Evolutionary conservation across 2,888 invertebrate genomes (phyloP), one percentile per base, ranked within the genome.

Genomic region (Perithous albicinctus): DNA sequence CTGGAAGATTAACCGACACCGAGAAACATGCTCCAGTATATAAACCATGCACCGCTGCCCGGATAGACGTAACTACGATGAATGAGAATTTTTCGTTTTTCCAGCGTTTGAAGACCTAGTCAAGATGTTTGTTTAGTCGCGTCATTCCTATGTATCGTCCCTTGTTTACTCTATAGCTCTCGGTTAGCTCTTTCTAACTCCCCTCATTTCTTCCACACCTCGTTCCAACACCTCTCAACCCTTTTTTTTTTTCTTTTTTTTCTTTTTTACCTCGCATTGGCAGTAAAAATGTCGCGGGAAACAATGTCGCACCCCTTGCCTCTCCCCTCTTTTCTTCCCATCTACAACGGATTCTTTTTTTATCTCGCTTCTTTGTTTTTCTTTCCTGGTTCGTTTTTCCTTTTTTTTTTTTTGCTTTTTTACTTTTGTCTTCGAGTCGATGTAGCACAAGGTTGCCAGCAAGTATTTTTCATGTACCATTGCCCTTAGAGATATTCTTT

Each of bases 1-100:
- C 88, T 87, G 85, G 74, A 87, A 89, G 90, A 90, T 90, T 90
- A 90, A 90, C 88, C 86, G 87, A 86, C 85, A 82, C 84, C 80
- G 51, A 43, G 69, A 54, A 73, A 51, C 7, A 10, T 61, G 4
- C 15, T n/a, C n/a, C n/a, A 48, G 32, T 35, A 5, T 32, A 5
- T 15, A 23, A 12, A 23, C 7, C 35, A 3, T 70, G 20, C 51
- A n/a, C 18, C 23, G n/a, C 64, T 43, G 43, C 63, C 32, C 26
- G 46, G 35, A 59, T 78, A 70, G 70, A 70, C 70, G 80, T 86
- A 86, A 85, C 84, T 79, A 81, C 79, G 85, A 84, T 85, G 85
- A 88, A 88, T 86, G 86, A 87, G 85, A 80, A 86, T 89, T 89
- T n/a, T n/a, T n/a, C n/a, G n/a, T n/a, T n/a, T n/a, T 88, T 88